phyloP scores from a whole-genome alignment of 2,113 vertebrate genomes.

The Riparia riparia region DNA sequence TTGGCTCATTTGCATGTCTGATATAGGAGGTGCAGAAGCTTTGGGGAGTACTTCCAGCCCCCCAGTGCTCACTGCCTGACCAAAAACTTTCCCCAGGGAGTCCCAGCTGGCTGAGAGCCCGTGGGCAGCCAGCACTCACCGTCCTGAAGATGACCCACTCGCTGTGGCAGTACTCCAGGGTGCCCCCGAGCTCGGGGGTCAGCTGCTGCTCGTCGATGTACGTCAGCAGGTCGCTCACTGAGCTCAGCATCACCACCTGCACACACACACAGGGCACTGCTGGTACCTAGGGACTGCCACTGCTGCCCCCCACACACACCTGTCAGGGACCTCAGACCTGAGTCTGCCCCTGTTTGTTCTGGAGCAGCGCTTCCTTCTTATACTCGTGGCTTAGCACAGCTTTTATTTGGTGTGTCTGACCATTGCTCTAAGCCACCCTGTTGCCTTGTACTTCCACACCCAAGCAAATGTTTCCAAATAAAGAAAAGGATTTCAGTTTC shows the following conservation, averaged over 20 bases:
- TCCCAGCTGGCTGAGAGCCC: not conserved
- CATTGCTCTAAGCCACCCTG: not conserved
- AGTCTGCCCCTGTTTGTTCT: not conserved
- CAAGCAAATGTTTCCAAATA: too few species aligned
- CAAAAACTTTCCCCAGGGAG: not conserved
- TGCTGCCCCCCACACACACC: not conserved
- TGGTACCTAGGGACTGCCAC: not conserved
- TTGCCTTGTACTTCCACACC: not conserved
- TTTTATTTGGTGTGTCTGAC: not conserved
- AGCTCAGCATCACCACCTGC: constrained; percentile 98
- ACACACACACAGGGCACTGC: constrained; percentile 35
- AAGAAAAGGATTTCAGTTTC: not conserved
- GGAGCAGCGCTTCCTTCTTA: not conserved
- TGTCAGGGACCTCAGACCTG: accelerated
- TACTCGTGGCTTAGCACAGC: not conserved
- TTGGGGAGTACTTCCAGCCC: not conserved
- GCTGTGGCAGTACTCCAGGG: constrained; percentile 93
- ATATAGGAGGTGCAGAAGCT: accelerated
- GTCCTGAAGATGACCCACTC: constrained; percentile 96
- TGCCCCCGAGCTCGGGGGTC: constrained; percentile 95
- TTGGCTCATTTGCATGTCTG: not conserved
- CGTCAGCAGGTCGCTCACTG: constrained; percentile 91
- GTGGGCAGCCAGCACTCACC: constrained; percentile 71
- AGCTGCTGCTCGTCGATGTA: constrained; percentile 95
- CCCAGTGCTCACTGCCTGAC: accelerated